These are phyloP conservation scores for Tetragonula carbonaria DNA, from an alignment of 2,888 invertebrate genomes.

Conservation along the genomic window DNA sequence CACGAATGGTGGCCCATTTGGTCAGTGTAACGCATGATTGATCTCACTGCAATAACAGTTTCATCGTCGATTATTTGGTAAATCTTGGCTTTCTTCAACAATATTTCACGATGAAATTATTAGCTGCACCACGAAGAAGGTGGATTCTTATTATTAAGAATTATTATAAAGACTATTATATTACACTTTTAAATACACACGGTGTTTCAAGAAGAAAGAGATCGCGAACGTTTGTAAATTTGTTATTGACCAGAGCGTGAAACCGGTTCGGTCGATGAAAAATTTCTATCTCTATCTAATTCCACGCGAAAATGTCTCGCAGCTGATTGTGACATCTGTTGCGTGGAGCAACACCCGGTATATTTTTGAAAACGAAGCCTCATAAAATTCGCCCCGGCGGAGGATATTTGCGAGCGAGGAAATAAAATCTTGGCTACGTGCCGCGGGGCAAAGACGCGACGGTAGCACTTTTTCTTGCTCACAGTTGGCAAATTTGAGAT, in stretches of 20 bases:
- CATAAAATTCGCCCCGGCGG: constrained; percentile 1
- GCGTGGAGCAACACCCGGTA: background rate
- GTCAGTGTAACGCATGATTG: rapidly evolving
- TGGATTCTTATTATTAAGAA: too few species aligned
- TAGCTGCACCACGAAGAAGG: too few species aligned
- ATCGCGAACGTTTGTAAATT: background rate
- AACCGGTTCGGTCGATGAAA: background rate
- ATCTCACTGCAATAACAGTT: background rate
- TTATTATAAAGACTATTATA: too few species aligned
- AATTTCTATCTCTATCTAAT: background rate
- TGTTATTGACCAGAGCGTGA: background rate
- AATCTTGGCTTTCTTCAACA: too few species aligned
- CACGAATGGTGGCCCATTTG: rapidly evolving
- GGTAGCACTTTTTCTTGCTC: constrained; percentile 10
- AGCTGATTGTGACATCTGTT: background rate
- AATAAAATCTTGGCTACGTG: constrained; percentile 29
- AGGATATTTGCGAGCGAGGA: constrained; percentile 1
- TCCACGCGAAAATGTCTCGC: background rate
- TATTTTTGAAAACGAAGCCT: background rate
- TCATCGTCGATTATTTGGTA: background rate
- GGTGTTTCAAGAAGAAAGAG: background rate
- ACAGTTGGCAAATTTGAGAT: constrained; percentile 13
- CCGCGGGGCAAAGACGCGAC: constrained; percentile 12
- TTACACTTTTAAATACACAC: too few species aligned
- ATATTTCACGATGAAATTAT: background rate